Evolutionary conservation across 2,797 vertebrate genomes (phyloP), one percentile per base, ranked within the genome.

Genomic region (Acestrorhynchus altus): DNA sequence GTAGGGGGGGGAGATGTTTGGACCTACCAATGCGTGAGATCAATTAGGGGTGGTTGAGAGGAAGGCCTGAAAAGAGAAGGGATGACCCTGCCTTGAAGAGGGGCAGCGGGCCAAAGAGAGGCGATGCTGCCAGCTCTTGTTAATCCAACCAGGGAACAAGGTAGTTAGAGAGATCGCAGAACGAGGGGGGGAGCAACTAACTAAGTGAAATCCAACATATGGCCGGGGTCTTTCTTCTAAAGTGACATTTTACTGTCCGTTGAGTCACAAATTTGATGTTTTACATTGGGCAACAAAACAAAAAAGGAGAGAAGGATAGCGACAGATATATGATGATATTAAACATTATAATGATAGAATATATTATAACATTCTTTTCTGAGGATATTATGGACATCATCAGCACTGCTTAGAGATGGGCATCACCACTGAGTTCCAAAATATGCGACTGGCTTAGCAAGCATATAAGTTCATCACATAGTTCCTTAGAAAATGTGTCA

Each of bases 21-120:
- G 92, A 90, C 88, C 92, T 94, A 95, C 93, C 94, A 95, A 94
- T 92, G 94, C 91, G 93, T 94, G 91, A 94, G 92, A 96, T 93
- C 93, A 92, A 94, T 95, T 94, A 95, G 92, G 90, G 89, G 89
- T 94, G 94, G 91, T 95, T 94, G 94, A 95, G 93, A 93, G 92
- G 90, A 93, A 90, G 90, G 92, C 91, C 91, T 94, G 93, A 94
- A 95, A 93, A 92, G 93, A 92, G 87, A 89, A 92, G 79, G 89
- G 92, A 90, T 95, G 93, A 96, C 93, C 95, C 46, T 89, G 91
- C 90, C 64, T 86, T 88, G 88, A 72, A 72, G 76, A 74, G 63
- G 64, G 78, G 71, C 66, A 77, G 47, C 60, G 70, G 74, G 69
- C 69, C 69, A 57, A 52, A 72, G 31, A 81, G 74, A 70, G 70